Conservation (phyloP, 2,888 invertebrate species). For the Magallana nippona region DNA sequence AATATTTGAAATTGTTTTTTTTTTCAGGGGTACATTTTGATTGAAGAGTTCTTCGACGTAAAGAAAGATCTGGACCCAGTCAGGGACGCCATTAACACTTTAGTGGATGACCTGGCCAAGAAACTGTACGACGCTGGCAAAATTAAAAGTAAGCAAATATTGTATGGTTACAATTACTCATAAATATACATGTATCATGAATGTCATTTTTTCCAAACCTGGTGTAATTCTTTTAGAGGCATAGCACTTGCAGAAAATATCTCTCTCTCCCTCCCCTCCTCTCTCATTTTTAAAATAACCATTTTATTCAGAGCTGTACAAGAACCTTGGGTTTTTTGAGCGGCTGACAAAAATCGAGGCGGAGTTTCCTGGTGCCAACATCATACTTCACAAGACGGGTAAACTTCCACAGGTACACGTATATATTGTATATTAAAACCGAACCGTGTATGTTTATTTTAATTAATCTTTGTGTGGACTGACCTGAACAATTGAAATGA, state of each 20-base stretch:
- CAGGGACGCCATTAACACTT: slow-evolving; percentile 63
- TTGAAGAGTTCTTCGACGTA: slow-evolving; percentile 71
- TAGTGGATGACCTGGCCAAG: slow-evolving; percentile 73
- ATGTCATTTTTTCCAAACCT: neutral
- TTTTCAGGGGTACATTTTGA: slow-evolving; percentile 73
- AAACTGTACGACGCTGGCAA: slow-evolving; percentile 71
- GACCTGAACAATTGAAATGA: too few species aligned
- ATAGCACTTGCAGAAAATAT: too few species aligned
- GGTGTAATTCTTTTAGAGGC: too few species aligned
- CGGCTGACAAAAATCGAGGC: slow-evolving; percentile 72
- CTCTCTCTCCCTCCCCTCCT: neutral
- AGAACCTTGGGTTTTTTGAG: slow-evolving; percentile 69
- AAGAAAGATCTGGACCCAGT: slow-evolving; percentile 69
- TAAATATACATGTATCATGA: neutral
- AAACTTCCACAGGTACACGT: slow-evolving; percentile 59
- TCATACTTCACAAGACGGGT: slow-evolving; percentile 71
- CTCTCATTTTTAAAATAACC: neutral
- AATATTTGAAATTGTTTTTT: neutral
- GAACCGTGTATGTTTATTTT: neutral
- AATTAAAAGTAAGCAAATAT: slow-evolving; percentile 66
- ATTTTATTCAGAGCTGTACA: slow-evolving; percentile 65
- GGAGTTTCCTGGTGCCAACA: slow-evolving; percentile 76
- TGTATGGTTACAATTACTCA: neutral
- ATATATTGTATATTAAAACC: neutral
- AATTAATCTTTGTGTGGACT: too few species aligned